phyloP scores from a whole-genome alignment of 2,888 invertebrate species.

The Dryococelus australis region DNA sequence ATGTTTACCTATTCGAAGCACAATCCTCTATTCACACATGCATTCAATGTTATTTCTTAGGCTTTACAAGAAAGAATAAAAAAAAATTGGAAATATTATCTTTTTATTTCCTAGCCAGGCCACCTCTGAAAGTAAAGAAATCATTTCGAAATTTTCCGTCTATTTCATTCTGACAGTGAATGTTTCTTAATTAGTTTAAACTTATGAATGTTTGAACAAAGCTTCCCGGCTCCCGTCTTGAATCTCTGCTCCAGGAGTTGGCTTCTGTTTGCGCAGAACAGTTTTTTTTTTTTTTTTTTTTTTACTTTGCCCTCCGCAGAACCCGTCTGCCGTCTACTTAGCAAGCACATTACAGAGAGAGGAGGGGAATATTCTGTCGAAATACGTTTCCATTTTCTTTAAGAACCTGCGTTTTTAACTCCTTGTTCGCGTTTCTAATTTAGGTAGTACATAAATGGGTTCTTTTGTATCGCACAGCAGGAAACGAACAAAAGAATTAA shows the following conservation, averaged over 20 bases:
- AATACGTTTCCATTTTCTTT: conserved; percentile 11
- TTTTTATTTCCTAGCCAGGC: neutral
- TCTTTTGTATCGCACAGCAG: neutral
- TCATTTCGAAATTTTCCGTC: neutral
- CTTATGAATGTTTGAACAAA: conserved; percentile 28
- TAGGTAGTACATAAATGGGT: neutral
- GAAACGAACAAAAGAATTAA: conserved; percentile 16
- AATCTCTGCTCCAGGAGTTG: conserved; percentile 5
- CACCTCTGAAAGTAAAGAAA: neutral
- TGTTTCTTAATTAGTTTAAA: conserved; percentile 29
- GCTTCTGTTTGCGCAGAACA: conserved; percentile 1
- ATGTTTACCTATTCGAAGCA: no score
- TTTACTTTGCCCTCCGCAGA: no score
- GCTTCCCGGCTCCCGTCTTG: neutral
- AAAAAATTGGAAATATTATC: neutral
- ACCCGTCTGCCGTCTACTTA: neutral
- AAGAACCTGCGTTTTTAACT: neutral
- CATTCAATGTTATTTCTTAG: no score
- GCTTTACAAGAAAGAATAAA: neutral
- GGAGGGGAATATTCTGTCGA: neutral
- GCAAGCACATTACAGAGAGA: neutral
- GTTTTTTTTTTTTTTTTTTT: neutral
- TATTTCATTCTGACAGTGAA: neutral
- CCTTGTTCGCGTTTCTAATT: conserved; percentile 6
- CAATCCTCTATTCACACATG: no score